Base-by-base conservation (phyloP, 2,113 vertebrate genomes). In the Pitta sordida region DNA sequence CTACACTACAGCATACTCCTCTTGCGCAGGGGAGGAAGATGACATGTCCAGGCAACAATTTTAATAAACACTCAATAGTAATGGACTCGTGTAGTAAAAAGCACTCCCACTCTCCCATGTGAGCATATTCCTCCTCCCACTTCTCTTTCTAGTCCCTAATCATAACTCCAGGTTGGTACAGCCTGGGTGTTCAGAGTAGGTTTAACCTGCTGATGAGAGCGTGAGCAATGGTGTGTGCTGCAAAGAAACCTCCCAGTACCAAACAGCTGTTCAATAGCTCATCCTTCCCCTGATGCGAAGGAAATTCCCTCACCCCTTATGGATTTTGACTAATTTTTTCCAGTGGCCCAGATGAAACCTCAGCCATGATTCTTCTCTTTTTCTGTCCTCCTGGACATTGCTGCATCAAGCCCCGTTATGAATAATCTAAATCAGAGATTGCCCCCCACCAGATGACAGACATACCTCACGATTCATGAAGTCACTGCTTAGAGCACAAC, bases 301-400 rank as follows among this genome's bases (percentile, higher is more conserved):
- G 63, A 96, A 91, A 96, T 90, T 71, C 85, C 63, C 69, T 95
- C 92, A 93, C 34, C 52, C 51, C 81, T 69, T 34, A 64, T 70
- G 77, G 94, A 95, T 93, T 70, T 65, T 65, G 60, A 84, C 39
- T 55, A 3, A 8, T 48, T 83, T 95, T 90, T 89, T 53, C 80
- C 79, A 82, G 14, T 39, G 48, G 7, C 64, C 46, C 78, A 93
- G 81, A 92, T 29, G 55, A 86, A 95, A 46, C 22, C 29, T 67
- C 41, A 77, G 11, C 56, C 11, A 1, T 8, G 41, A 60, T 34
- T 73, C 24, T 51, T 60, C 53, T 86, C 71, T 59, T 11, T 44
- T 18, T 41, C 37, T 15, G 39, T 39, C 70, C 46, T 58, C 41
- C 68, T 48, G 87, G 49, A 39, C 60, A 16, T 24, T 51, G 48